Conservation (phyloP, 2,797 vertebrate species). For the Syngnathus acus region DNA sequence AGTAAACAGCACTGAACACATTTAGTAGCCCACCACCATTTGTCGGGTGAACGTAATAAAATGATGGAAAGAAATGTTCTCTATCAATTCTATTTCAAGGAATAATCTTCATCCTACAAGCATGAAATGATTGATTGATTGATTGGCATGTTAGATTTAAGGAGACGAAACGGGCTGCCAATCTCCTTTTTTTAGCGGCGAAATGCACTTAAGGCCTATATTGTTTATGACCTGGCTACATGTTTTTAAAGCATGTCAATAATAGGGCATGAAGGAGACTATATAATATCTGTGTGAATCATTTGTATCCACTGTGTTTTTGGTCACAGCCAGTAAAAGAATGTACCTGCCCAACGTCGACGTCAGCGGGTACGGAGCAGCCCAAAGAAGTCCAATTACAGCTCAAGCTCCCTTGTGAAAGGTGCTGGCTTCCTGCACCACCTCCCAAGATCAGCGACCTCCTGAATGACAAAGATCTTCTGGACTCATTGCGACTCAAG, state of each 20-base stretch:
- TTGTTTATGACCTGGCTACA: neutral
- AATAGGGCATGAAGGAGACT: too few relatives aligned
- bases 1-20: too few relatives aligned
- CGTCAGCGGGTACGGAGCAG: constrained; percentile 60
- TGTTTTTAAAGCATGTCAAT: neutral
- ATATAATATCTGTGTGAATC: too few relatives aligned
- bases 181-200: too few relatives aligned
- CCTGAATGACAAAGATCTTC: constrained; percentile 92
- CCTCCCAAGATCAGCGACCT: constrained; percentile 91
- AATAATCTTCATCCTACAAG: too few relatives aligned
- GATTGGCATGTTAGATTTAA: too few relatives aligned
- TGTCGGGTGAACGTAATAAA: too few relatives aligned
- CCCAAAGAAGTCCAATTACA: constrained; percentile 58
- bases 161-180: too few relatives aligned
- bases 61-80: too few relatives aligned
- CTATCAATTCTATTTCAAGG: too few relatives aligned
- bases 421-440: constrained; percentile 62
- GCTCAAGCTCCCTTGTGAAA: constrained; percentile 55
- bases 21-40: too few relatives aligned
- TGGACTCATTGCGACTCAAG: constrained; percentile 88
- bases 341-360: constrained; percentile 56
- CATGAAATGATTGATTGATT: too few relatives aligned
- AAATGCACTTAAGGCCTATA: neutral
- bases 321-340: constrained; percentile 69
- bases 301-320: neutral